Evolutionary conservation across 2,797 vertebrate species (phyloP).

Genomic region (Sternotherus odoratus): DNA sequence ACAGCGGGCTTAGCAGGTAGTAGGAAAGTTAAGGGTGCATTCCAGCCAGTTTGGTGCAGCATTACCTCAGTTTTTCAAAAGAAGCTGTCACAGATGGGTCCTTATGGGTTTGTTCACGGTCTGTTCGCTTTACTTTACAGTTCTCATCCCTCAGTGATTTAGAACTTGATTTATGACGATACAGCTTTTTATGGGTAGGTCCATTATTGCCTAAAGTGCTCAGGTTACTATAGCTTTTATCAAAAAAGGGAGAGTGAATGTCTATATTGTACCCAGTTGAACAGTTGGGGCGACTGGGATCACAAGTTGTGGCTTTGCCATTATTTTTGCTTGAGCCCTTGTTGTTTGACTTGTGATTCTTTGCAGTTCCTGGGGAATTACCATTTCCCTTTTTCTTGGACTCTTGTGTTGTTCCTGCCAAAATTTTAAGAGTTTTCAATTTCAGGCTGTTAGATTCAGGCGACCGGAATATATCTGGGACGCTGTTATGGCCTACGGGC

Average conservation of each 20-base stretch:
- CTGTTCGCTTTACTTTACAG: conserved; percentile 94
- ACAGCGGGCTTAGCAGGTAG: conserved; percentile 86
- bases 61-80: conserved; percentile 99
- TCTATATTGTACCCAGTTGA: conserved; percentile 88
- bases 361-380: conserved; percentile 83
- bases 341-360: conserved; percentile 90
- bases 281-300: conserved; percentile 89
- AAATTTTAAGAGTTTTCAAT: conserved; percentile 98
- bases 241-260: conserved; percentile 88
- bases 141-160: conserved; percentile 97
- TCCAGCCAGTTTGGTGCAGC: conserved; percentile 94
- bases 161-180: conserved; percentile 98
- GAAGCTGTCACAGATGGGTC: conserved; percentile 96
- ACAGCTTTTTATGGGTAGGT: conserved; percentile 99
- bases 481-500: conserved; percentile 82
- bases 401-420: conserved; percentile 95
- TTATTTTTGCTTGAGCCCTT: conserved; percentile 92
- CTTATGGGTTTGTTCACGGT: conserved; percentile 94
- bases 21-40: conserved; percentile 88
- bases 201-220: conserved; percentile 93
- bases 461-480: conserved; percentile 91
- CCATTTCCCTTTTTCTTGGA: conserved; percentile 93
- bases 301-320: conserved; percentile 88
- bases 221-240: conserved; percentile 93
- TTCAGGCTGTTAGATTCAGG: conserved; percentile 97